Percentiles rank a stretch among this genome's conserved stretches.
Evolutionary conservation across 2,113 vertebrate genomes (phyloP).

Genomic region (Butorides virescens): DNA sequence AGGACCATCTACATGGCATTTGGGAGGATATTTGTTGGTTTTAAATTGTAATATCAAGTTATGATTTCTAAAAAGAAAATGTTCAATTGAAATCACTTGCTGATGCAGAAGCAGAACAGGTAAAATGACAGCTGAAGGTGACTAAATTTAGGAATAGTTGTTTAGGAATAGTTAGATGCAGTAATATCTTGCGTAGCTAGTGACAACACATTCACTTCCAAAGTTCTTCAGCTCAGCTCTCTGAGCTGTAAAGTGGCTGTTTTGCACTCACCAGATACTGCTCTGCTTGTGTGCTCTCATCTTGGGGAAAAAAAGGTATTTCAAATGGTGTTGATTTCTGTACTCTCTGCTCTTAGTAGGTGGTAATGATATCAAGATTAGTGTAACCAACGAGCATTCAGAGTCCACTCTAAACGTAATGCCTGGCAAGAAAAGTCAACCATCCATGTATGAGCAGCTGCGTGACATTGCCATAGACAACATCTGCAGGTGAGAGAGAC

Average conservation of each 20-base stretch:
- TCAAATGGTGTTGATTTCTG: neutral
- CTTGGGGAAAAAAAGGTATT: neutral
- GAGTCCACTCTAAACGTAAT: constrained; percentile 87
- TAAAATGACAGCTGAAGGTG: neutral
- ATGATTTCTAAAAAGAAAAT: neutral
- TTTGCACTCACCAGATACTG: neutral
- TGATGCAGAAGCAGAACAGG: neutral
- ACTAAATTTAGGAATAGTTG: neutral
- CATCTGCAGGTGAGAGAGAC: constrained; percentile 86
- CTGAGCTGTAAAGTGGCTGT: neutral
- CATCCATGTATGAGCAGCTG: constrained; percentile 96
- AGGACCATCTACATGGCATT: neutral
- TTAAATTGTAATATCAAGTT: neutral
- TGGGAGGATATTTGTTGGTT: neutral
- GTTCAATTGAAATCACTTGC: neutral
- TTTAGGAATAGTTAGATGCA: neutral
- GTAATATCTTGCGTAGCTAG: neutral
- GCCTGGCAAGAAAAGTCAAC: constrained; percentile 86
- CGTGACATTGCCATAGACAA: constrained; percentile 95
- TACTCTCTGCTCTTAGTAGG: constrained; percentile 59
- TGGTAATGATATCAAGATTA: constrained; percentile 91
- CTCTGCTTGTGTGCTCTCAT: neutral
- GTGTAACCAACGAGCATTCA: constrained; percentile 90
- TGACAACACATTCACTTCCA: neutral
- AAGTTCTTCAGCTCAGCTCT: neutral